Percentiles rank a stretch among this genome's conserved stretches.
Evolutionary conservation across 2,888 invertebrate species (phyloP).

Genomic region (Oegoconia quadripuncta): DNA sequence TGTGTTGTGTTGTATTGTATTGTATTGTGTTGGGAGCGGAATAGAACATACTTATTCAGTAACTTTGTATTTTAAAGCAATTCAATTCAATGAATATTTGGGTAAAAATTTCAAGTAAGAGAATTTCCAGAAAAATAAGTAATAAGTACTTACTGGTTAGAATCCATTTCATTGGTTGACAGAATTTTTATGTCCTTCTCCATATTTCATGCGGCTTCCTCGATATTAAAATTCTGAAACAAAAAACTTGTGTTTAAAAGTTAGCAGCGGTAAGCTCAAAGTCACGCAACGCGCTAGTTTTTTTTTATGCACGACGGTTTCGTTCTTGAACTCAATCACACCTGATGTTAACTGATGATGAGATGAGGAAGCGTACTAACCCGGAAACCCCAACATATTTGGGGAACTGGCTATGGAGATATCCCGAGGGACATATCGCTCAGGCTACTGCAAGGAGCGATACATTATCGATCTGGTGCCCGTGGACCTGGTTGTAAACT

Average conservation of each 20-base stretch:
- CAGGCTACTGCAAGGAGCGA: slow-evolving; percentile 87
- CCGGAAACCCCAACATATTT: too few relatives aligned
- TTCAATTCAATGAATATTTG: background rate
- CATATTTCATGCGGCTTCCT: slow-evolving; percentile 29
- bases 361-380: too few relatives aligned
- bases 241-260: slow-evolving; percentile 20
- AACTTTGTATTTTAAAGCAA: background rate
- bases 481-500: slow-evolving; percentile 94
- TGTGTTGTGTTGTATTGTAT: too few relatives aligned
- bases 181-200: slow-evolving; percentile 33
- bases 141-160: slow-evolving; percentile 41
- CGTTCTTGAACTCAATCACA: too few relatives aligned
- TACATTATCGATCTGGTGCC: slow-evolving; percentile 93
- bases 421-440: slow-evolving; percentile 89
- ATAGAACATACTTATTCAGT: too few relatives aligned
- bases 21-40: too few relatives aligned
- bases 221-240: slow-evolving; percentile 43
- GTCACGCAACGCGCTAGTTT: too few relatives aligned
- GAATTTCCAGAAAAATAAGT: too few relatives aligned
- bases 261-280: too few relatives aligned
- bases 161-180: slow-evolving; percentile 38
- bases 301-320: background rate
- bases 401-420: slow-evolving; percentile 88
- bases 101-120: too few relatives aligned
- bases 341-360: too few relatives aligned